Conservation (phyloP, 2,113 vertebrate genomes). For the Burhinus bistriatus region DNA sequence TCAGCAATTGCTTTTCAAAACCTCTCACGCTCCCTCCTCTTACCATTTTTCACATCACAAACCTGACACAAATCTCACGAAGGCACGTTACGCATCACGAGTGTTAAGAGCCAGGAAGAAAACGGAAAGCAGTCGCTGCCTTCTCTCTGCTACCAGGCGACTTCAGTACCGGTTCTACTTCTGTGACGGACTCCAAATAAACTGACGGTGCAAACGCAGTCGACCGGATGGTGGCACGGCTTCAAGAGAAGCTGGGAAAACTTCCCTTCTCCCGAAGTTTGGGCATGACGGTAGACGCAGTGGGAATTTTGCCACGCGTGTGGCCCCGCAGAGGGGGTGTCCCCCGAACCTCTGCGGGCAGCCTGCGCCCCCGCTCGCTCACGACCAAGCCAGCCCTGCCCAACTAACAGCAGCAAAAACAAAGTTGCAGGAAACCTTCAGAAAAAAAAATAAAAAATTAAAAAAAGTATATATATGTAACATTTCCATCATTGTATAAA, state of each 20-base stretch:
- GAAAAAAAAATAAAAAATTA: not conserved
- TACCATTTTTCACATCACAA: not conserved
- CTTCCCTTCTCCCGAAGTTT: not conserved
- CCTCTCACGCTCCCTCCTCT: not conserved
- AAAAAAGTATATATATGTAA: too few relatives aligned
- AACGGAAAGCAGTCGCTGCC: not conserved
- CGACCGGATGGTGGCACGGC: accelerated
- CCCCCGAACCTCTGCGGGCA: not conserved
- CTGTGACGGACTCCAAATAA: not conserved
- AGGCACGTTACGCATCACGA: not conserved
- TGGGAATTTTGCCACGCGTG: not conserved
- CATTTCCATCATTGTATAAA: not conserved
- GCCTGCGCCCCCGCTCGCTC: not conserved
- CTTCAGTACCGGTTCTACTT: not conserved
- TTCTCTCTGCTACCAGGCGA: not conserved
- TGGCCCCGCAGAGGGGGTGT: too few relatives aligned
- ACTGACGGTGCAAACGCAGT: accelerated
- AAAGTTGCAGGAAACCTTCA: not conserved
- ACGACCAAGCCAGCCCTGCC: not conserved
- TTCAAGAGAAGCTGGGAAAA: not conserved
- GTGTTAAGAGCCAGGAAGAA: not conserved
- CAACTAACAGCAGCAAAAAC: not conserved
- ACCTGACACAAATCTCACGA: not conserved
- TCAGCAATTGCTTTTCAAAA: not conserved
- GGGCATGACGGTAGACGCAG: not conserved